phyloP scores from a whole-genome alignment of 2,113 vertebrate species.

The Hystrix cristata region DNA sequence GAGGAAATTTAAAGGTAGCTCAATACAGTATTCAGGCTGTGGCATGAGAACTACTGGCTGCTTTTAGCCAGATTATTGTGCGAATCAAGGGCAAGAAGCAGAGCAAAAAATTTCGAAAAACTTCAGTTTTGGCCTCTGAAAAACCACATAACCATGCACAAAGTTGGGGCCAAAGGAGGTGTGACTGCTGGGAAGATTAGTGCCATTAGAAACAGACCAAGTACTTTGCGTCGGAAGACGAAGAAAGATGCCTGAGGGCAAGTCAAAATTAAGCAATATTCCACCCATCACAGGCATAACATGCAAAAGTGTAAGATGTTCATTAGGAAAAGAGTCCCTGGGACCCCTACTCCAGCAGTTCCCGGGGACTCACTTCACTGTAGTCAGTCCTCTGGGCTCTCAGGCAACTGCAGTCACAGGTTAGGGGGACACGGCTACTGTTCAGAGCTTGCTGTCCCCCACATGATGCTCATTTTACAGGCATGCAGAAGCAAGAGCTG shows the following conservation, averaged over 20 bases:
- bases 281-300: neutral
- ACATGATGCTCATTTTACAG: neutral
- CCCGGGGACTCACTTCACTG: neutral
- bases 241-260: neutral
- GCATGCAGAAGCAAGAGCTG: neutral
- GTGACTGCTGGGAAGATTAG: neutral
- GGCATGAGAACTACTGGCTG: neutral
- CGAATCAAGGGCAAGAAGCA: neutral
- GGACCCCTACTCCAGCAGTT: neutral
- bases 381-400: neutral
- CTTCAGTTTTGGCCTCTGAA: neutral
- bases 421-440: neutral
- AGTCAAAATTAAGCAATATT: neutral
- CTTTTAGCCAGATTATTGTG: neutral
- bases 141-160: neutral
- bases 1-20: neutral
- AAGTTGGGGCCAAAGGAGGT: neutral
- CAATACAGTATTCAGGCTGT: neutral
- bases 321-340: neutral
- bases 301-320: neutral
- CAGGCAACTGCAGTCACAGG: neutral
- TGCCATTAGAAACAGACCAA: neutral
- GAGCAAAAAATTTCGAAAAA: neutral
- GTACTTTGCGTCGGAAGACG: neutral
- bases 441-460: neutral